A percentile compares a stretch with the other conserved stretches of the same genome.
phyloP scores from a whole-genome alignment of 2,113 vertebrate genomes.

The Spheniscus mendiculus region DNA sequence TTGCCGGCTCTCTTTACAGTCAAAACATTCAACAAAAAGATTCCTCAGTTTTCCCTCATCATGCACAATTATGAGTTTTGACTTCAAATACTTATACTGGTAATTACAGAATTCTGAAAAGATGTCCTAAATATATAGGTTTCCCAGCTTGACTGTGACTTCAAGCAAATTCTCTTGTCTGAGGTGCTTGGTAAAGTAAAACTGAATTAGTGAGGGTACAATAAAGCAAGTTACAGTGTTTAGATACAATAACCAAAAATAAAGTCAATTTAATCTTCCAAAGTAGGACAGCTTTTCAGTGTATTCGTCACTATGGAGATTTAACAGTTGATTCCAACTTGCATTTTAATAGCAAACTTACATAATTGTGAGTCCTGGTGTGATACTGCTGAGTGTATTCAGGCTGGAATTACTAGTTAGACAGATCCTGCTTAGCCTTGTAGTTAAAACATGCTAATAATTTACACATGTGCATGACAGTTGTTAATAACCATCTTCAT shows the following conservation, averaged over 20 bases:
- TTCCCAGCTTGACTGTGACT: slow-evolving; percentile 3
- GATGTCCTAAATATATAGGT: neutral
- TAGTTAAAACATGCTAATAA: slow-evolving; percentile 18
- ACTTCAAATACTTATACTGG: neutral
- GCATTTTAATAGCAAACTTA: slow-evolving; percentile 71
- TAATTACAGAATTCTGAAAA: neutral
- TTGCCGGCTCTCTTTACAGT: neutral
- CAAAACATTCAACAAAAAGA: neutral
- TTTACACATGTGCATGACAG: neutral
- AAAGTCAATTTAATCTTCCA: slow-evolving; percentile 71
- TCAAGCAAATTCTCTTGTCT: slow-evolving; percentile 26
- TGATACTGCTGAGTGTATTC: slow-evolving; percentile 30
- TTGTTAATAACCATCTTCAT: neutral
- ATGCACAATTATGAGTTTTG: slow-evolving; percentile 20
- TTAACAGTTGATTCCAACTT: slow-evolving; percentile 59
- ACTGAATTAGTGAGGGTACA: slow-evolving; percentile 40
- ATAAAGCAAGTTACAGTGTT: slow-evolving; percentile 46
- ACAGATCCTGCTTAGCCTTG: slow-evolving; percentile 43
- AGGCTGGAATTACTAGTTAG: slow-evolving; percentile 39
- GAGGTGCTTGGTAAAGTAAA: slow-evolving; percentile 39
- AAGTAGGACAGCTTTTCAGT: slow-evolving; percentile 65
- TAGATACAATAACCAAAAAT: slow-evolving; percentile 65
- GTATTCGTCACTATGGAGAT: slow-evolving; percentile 70
- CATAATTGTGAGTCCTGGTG: slow-evolving; percentile 58
- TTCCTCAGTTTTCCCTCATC: neutral